Evolutionary conservation across 1,140 invertebrate genomes (phyloP), one percentile per base, ranked within the genome.

Genomic region (Holotrichia oblita): DNA sequence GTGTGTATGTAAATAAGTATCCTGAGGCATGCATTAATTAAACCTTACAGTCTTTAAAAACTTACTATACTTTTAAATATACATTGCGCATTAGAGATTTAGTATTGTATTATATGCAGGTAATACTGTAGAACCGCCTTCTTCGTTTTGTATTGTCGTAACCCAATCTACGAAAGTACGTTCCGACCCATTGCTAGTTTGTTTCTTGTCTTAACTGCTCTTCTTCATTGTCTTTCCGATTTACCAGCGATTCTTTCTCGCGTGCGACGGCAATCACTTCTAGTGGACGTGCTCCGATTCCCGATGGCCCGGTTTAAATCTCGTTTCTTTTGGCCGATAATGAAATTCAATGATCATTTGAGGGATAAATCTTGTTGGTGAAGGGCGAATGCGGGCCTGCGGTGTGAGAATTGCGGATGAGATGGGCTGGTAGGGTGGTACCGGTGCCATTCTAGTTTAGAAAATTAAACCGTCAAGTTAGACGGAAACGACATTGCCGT

Each of bases 311-410:
- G 20, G 17, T 69, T 69, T 69, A 69, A 69, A 69, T 69, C 61
- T 69, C 61, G 61, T 69, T 69, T 34, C 61, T 69, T 69, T 69
- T 22, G 22, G 17, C 61, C 61, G 61, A 69, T 69, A 69, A 69
- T 69, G 61, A 69, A 69, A 69, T 69, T 69, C 61, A 69, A 69
- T 69, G 61, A 69, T 69, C 61, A 69, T 69, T 69, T 69, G 61
- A 34, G 24, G 61, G 61, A 69, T 69, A 69, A 69, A 69, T 69
- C 61, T 69, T 34, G 20, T 69, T 69, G 22, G 61, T 17, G 48
- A 55, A 20, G 48, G 48, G 48, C n/a, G 48, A 55, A 69, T 20
- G 61, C 22, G 12, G 61, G 61, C 10, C 17, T 55, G 61, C 61
- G 61, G 61, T 34, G 61, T 27, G 61, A 7, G 61, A 69, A 69